phyloP scores from a whole-genome alignment of 2,797 vertebrate species.

The Synanceia verrucosa region DNA sequence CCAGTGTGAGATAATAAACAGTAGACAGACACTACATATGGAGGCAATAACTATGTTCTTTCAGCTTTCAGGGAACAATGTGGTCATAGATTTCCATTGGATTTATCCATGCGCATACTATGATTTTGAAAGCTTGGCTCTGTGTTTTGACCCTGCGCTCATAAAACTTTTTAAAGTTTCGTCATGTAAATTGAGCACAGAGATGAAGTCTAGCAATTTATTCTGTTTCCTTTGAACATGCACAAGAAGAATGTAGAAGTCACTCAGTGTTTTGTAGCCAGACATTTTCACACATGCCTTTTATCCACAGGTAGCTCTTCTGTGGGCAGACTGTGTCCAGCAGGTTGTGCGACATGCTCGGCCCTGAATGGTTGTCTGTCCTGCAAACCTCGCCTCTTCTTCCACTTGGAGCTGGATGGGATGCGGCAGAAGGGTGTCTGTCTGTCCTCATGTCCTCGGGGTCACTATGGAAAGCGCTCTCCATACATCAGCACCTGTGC shows the following conservation, averaged over 20 bases:
- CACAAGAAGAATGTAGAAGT: not conserved
- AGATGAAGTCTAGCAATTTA: not conserved
- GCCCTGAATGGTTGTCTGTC: constrained; percentile 90
- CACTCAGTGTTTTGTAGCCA: not conserved
- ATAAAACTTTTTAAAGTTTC: not conserved
- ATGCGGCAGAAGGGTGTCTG: constrained; percentile 91
- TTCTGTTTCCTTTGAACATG: not conserved
- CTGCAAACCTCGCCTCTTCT: constrained; percentile 92
- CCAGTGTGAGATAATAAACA: not conserved
- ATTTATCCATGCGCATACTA: constrained; percentile 18
- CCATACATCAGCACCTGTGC: constrained; percentile 90
- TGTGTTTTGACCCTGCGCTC: not conserved
- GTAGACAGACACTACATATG: constrained; percentile 45
- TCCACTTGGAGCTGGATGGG: constrained; percentile 89
- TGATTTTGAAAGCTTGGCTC: constrained; percentile 20
- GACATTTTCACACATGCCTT: not conserved
- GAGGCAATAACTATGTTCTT: constrained; percentile 46
- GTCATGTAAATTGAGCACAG: not conserved
- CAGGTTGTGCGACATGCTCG: constrained; percentile 89
- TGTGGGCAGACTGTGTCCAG: constrained; percentile 75
- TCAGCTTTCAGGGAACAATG: constrained; percentile 28
- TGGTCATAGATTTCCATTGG: constrained; percentile 41
- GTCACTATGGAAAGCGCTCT: constrained; percentile 88
- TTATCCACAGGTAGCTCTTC: constrained; percentile 49
- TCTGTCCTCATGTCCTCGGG: constrained; percentile 88